Conservation (phyloP, 2,888 invertebrate species). For the Caenorhabditis virilis region DNA sequence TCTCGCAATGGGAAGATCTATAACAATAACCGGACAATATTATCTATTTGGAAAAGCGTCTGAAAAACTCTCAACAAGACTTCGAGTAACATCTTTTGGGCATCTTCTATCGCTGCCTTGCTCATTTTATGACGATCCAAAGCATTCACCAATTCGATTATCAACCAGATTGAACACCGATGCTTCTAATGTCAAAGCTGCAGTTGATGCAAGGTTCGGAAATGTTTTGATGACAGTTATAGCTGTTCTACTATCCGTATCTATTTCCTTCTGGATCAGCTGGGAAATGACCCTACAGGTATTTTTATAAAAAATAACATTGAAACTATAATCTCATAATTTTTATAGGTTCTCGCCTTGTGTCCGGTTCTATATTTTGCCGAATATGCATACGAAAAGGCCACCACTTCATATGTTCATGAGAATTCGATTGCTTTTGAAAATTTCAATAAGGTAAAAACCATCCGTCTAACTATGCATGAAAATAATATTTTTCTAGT, state of each 20-base stretch:
- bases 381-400: slow-evolving; percentile 21
- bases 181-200: slow-evolving; percentile 70
- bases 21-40: slow-evolving; percentile 47
- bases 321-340: too few relatives aligned
- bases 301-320: too few relatives aligned
- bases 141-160: slow-evolving; percentile 69
- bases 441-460: slow-evolving; percentile 48
- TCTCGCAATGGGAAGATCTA: slow-evolving; percentile 69
- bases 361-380: slow-evolving; percentile 18
- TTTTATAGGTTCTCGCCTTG: slow-evolving; percentile 12
- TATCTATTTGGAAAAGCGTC: slow-evolving; percentile 66
- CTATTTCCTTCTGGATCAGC: slow-evolving; percentile 8
- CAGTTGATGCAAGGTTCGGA: slow-evolving; percentile 31
- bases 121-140: slow-evolving; percentile 71
- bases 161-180: slow-evolving; percentile 70
- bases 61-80: slow-evolving; percentile 66
- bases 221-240: slow-evolving; percentile 16
- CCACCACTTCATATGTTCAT: slow-evolving; percentile 4
- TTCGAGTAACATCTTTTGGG: slow-evolving; percentile 69
- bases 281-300: slow-evolving; percentile 33
- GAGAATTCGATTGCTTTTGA: slow-evolving; percentile 31
- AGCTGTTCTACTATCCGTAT: slow-evolving; percentile 5
- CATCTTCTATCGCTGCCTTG: slow-evolving; percentile 69
- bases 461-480: too few relatives aligned
- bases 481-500: too few relatives aligned